phyloP scores from a whole-genome alignment of 2,113 vertebrate species.

The Ifrita kowaldi region DNA sequence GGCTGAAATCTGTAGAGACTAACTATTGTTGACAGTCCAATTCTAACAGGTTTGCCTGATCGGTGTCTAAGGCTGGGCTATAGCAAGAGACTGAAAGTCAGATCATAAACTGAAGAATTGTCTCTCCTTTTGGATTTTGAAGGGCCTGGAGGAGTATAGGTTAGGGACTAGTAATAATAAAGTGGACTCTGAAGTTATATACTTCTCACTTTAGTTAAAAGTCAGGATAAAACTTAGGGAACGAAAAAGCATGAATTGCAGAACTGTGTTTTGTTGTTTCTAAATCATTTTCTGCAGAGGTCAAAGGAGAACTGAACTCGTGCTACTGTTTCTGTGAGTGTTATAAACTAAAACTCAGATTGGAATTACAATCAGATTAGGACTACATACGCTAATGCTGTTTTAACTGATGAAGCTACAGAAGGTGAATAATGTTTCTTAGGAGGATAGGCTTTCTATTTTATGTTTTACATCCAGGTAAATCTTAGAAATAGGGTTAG shows the following conservation, averaged over 20 bases:
- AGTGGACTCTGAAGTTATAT: background rate
- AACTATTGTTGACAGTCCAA: background rate
- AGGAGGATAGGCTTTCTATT: background rate
- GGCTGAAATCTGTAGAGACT: background rate
- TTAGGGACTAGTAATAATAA: background rate
- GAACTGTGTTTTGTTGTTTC: background rate
- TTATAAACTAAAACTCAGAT: background rate
- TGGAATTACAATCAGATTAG: background rate
- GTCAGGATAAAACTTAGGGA: background rate
- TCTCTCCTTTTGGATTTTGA: background rate
- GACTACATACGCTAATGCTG: background rate
- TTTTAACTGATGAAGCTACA: background rate
- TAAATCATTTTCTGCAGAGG: background rate
- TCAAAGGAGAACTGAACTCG: background rate
- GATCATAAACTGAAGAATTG: background rate
- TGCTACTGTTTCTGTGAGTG: background rate
- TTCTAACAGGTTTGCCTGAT: background rate
- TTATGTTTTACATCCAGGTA: background rate
- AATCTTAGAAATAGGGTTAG: background rate
- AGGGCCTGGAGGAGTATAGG: background rate
- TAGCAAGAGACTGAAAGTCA: background rate
- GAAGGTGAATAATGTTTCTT: background rate
- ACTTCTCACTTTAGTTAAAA: background rate
- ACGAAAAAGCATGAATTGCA: background rate
- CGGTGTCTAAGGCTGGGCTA: background rate